phyloP scores from a whole-genome alignment of 2,113 vertebrate genomes.

The Nibea albiflora region DNA sequence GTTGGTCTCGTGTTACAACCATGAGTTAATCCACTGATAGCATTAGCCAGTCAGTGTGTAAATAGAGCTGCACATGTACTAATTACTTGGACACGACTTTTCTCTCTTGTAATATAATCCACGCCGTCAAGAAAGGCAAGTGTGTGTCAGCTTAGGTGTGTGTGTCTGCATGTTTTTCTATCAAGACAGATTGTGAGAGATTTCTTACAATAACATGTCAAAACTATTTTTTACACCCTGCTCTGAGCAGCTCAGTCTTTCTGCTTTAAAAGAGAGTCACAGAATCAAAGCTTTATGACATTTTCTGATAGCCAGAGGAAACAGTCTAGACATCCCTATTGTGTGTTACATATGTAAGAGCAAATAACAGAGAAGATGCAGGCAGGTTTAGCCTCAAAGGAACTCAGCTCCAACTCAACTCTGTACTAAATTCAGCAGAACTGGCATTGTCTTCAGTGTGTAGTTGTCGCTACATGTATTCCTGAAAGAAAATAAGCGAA shows the following conservation, averaged over 20 bases:
- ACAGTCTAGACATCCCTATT: conserved; percentile 25
- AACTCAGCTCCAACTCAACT: background rate
- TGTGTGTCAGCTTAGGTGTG: conserved; percentile 15
- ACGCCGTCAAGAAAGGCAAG: conserved; percentile 1
- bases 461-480: background rate
- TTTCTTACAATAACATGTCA: background rate
- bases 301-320: conserved; percentile 31
- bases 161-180: conserved; percentile 9
- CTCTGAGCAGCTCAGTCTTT: conserved; percentile 1
- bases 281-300: conserved; percentile 4
- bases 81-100: conserved; percentile 40
- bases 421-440: background rate
- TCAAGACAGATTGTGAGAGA: background rate
- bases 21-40: conserved; percentile 46
- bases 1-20: conserved; percentile 49
- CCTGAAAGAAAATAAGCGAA: background rate
- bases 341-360: conserved; percentile 7
- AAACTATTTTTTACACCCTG: background rate
- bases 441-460: background rate
- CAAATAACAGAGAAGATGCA: conserved; percentile 16
- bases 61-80: conserved; percentile 40
- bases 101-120: conserved; percentile 41
- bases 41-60: conserved; percentile 40
- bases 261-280: conserved; percentile 10
- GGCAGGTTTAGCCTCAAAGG: background rate